These are phyloP conservation scores for Spinus pinus DNA, from an alignment of 2,797 vertebrate genomes.

Conservation along the genomic window DNA sequence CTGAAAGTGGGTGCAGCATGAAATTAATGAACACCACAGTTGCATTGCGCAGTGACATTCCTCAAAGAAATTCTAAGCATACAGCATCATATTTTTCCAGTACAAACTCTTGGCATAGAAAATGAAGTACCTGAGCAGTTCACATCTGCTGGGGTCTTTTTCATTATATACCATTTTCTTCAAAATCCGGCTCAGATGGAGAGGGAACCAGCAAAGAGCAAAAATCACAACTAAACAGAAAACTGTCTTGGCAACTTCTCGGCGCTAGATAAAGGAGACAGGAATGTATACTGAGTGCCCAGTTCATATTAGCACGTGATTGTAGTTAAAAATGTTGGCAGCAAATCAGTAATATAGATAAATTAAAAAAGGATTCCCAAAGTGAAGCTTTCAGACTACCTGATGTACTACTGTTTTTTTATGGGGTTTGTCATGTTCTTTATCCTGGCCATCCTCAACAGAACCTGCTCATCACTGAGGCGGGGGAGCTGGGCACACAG, in stretches of 20 bases:
- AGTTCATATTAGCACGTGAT: not conserved
- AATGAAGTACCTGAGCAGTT: constrained; percentile 81
- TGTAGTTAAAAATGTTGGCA: not conserved
- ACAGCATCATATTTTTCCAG: not conserved
- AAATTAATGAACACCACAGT: not conserved
- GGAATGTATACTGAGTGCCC: not conserved
- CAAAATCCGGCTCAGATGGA: constrained; percentile 92
- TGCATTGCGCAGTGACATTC: not conserved
- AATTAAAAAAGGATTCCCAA: not conserved
- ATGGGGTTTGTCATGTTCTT: not conserved
- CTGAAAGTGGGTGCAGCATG: not conserved
- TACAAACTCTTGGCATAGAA: not conserved
- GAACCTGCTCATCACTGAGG: not conserved
- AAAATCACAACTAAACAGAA: constrained; percentile 98
- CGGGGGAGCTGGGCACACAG: not conserved
- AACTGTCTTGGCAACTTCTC: constrained; percentile 97
- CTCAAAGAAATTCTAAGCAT: not conserved
- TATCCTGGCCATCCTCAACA: not conserved
- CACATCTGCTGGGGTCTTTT: constrained; percentile 82
- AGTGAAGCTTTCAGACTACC: not conserved
- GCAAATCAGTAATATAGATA: not conserved
- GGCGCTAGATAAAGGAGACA: constrained; percentile 80
- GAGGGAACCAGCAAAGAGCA: constrained; percentile 96
- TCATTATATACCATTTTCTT: constrained; percentile 84
- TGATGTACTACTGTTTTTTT: not conserved